Evolutionary conservation across 1,140 invertebrate species (phyloP), one percentile per base, ranked within the genome.

Genomic region (Heliconius congener): DNA sequence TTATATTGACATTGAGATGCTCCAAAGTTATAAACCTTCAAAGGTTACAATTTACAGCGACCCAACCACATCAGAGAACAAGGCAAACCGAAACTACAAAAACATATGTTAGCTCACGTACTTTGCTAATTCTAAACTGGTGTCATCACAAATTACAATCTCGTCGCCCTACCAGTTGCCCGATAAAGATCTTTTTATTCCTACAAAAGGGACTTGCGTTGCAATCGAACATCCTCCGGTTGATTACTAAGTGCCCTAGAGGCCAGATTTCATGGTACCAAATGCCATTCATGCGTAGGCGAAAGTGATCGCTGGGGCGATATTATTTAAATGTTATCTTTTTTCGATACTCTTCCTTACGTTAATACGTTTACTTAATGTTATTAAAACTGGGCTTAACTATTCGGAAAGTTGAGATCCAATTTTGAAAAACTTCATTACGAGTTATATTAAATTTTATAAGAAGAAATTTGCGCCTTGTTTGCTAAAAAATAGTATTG

Each of bases 291-390:
- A 86, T 88, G 88, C 90, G 88, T 88, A 88, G 85, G 81, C 85
- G 87, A 90, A 92, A 94, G 87, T 92, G 93, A 93, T 92, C 93
- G 86, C 92, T 88, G 70, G 93, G 91, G 93, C 92, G 88, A 92
- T 93, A 92, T 94, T 94, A 93, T 94, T 94, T 93, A 94, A 93
- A 94, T 93, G 91, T 94, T 91, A 94, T 93, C 89, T 92, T 91
- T 93, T 93, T 93, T 94, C 91, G 90, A 93, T 93, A 93, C 88
- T 91, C 88, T 79, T 83, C 82, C 81, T 81, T 86, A 74, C 80
- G 79, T 87, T 87, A 86, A 87, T 87, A 87, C 86, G 78, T 77
- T 79, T 85, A 84, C 83, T 85, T 86, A 82, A 82, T 84, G 78
- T 81, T 85, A 81, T 82, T 76, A 86, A 80, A 76, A 77, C 27